Evolutionary conservation across 1,140 invertebrate genomes (phyloP).

Genomic region (Epicauta chinensis): DNA sequence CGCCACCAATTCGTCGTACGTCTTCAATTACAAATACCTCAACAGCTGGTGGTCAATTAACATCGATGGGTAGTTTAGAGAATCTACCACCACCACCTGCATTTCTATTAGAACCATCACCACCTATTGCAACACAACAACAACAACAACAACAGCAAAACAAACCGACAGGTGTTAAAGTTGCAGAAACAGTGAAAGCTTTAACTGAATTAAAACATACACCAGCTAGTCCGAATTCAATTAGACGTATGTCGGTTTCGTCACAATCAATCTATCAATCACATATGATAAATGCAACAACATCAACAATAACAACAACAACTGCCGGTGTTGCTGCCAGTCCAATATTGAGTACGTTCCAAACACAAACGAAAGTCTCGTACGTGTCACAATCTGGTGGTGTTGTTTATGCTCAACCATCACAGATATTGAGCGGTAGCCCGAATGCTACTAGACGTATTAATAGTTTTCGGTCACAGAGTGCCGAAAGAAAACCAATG

Average conservation of each 20-base stretch:
- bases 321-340: slow-evolving; percentile 34
- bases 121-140: slow-evolving; percentile 21
- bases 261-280: slow-evolving; percentile 34
- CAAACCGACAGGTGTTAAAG: slow-evolving; percentile 57
- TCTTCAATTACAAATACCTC: slow-evolving; percentile 66
- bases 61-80: slow-evolving; percentile 45
- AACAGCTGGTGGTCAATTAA: slow-evolving; percentile 13
- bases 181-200: slow-evolving; percentile 82
- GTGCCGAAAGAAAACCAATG: slow-evolving; percentile 49
- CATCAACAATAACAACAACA: slow-evolving; percentile 27
- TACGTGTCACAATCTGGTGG: slow-evolving; percentile 40
- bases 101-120: slow-evolving; percentile 63
- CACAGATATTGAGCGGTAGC: slow-evolving; percentile 45
- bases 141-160: not conserved
- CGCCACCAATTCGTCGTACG: slow-evolving; percentile 77
- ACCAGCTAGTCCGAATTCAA: slow-evolving; percentile 72
- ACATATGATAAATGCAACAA: slow-evolving; percentile 2
- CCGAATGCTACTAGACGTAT: slow-evolving; percentile 45
- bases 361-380: slow-evolving; percentile 44
- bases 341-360: slow-evolving; percentile 47
- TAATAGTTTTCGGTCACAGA: slow-evolving; percentile 46
- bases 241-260: slow-evolving; percentile 51
- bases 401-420: slow-evolving; percentile 49
- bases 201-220: slow-evolving; percentile 79
- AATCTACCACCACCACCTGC: slow-evolving; percentile 78